phyloP scores from a whole-genome alignment of 2,113 vertebrate genomes.

The Indicator indicator region DNA sequence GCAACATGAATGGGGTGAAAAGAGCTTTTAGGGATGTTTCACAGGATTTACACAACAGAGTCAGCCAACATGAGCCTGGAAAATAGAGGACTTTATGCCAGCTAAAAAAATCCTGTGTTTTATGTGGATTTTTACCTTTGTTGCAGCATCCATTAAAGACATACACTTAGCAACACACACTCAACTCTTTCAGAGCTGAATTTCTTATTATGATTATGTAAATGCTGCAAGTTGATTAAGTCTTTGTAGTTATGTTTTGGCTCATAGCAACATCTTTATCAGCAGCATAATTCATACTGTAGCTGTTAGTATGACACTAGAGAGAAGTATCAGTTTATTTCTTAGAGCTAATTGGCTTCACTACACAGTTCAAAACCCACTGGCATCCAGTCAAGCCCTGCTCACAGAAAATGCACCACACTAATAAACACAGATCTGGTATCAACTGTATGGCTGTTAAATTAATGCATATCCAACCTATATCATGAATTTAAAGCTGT shows the following conservation, averaged over 20 bases:
- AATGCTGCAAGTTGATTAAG: slow-evolving; percentile 60
- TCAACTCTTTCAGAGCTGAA: slow-evolving; percentile 40
- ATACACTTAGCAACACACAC: neutral
- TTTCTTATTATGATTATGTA: slow-evolving; percentile 59
- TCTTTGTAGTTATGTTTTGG: slow-evolving; percentile 61
- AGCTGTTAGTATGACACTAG: slow-evolving; percentile 52
- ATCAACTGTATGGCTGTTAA: slow-evolving; percentile 23
- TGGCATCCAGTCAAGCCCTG: slow-evolving; percentile 33
- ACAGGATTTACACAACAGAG: neutral
- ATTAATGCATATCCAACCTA: neutral
- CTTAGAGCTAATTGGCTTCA: slow-evolving; percentile 67
- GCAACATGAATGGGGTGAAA: rapidly evolving
- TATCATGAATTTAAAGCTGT: neutral
- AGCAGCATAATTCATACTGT: slow-evolving; percentile 57
- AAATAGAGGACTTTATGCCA: neutral
- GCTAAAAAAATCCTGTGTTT: neutral
- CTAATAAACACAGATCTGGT: slow-evolving; percentile 24
- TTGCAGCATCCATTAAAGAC: neutral
- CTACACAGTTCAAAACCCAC: slow-evolving; percentile 52
- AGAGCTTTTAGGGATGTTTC: neutral
- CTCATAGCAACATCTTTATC: slow-evolving; percentile 62
- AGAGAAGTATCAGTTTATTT: slow-evolving; percentile 66
- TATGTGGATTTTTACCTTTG: slow-evolving; percentile 20
- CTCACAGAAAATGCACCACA: neutral
- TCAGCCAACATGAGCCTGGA: neutral